Base-by-base conservation (phyloP, 53 echinoderm and acorn worm species). In the Echinarachnius parma region DNA sequence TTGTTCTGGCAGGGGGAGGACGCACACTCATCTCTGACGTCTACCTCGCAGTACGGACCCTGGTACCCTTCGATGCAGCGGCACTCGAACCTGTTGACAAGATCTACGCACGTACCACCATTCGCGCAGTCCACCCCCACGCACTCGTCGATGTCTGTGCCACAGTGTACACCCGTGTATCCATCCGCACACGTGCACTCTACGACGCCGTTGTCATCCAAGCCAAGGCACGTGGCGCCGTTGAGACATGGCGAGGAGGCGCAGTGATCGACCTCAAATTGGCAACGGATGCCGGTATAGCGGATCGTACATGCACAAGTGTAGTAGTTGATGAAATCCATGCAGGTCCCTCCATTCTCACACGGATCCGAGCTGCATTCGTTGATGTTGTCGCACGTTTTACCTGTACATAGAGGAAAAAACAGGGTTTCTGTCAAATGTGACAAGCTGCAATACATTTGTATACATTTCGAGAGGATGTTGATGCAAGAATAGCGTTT, bases 211-310 rank as follows among this genome's bases (percentile, higher is more conserved):
- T 21, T 28, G 44, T 72, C 74, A 35, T 72, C 46, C 46, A 36
- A 35, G 13, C 74, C 74, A 10, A 56, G 25, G 21, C 74, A 72
- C 1, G 74, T 72, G 36, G n/a, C 74, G 2, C 56, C 56, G 37
- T 72, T 72, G 0, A n/a, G 5, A 42, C 74, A 72, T 4, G 74
- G 74, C 14, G 36, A 0, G 14, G 74, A 42, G 1, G 31, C 14
- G 53, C 74, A 72, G 57, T 28, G 28, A 35, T 72, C 74, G 24
- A 72, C 37, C 42, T 72, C 74, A 9, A 72, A 72, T 30, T 72
- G 10, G 28, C 74, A 72, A 37, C 24, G 24, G 37, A 18, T 23
- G 29, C 74, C 74, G 74, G 36, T 72, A 34, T 72, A 72, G 22
- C 37, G 35, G 15, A 30, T 31, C 4, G 74, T 14, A 37, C 74